Evolutionary conservation across 2,888 invertebrate species (phyloP), one percentile per base, ranked within the genome.

Genomic region (Pherbina coryleti): DNA sequence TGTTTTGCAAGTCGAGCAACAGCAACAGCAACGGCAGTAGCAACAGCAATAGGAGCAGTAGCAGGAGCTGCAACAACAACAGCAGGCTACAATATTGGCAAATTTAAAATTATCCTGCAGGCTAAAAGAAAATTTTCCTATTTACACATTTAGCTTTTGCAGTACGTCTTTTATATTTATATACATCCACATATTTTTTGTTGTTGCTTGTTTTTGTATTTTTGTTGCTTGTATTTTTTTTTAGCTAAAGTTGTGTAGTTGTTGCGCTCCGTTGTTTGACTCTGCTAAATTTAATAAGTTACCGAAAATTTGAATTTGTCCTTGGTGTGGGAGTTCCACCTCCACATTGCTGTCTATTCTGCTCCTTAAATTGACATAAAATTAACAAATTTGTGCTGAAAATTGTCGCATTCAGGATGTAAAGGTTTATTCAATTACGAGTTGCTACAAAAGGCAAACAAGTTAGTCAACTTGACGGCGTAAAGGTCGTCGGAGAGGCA

Each of bases 231-330:
- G 11, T 44, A 11, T 44, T 44, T 7, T 7, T 11, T 44, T 44
- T 44, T 1, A 44, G 44, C 44, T 44, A 11, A 28, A 11, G 11
- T 19, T 11, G 44, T 11, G 44, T 44, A 14, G 67, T 17, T 34
- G 66, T 37, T 34, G 37, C 19, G 9, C 34, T 19, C 11, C 4
- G 7, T 19, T 67, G 37, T 19, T 44, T 9, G 67, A 37, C 37
- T 17, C 37, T 66, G 66, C 37, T 51, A 69, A 69, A 49, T 69
- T 28, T 51, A 69, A 69, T 69, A 69, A 69, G 49, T 51, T 51
- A 25, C 14, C 17, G 11, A 69, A 69, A 69, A 28, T 69, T 51
- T 19, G 49, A 28, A 51, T 51, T 31, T 31, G 8, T 17, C 64
- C 31, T 64, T 17, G 31, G n/a, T 62, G 25, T 25, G 37, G 9